These are phyloP conservation scores for Protonibea diacanthus DNA, from an alignment of 2,797 vertebrate species.

Conservation along the genomic window DNA sequence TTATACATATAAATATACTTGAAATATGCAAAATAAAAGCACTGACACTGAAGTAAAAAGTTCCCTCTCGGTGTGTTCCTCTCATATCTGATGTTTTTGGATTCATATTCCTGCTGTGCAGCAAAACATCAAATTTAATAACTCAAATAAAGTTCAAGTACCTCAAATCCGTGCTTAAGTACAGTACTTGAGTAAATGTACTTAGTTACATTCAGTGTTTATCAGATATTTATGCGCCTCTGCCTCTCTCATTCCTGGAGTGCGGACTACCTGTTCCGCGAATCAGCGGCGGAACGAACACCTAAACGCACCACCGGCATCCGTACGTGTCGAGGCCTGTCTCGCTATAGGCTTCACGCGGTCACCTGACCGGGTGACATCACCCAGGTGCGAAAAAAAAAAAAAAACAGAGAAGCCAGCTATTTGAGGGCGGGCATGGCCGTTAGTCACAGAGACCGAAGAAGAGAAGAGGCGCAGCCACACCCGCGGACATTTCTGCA, in stretches of 20 bases:
- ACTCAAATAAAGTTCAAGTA: too few species aligned
- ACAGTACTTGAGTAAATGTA: neutral
- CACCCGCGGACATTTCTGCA: neutral
- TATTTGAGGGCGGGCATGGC: neutral
- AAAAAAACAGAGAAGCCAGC: neutral
- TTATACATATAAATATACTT: too few species aligned
- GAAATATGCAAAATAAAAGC: too few species aligned
- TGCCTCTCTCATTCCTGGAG: neutral
- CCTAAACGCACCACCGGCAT: neutral
- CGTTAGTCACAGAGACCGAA: neutral
- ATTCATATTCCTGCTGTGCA: too few species aligned
- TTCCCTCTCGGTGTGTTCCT: too few species aligned
- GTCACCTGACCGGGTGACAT: constrained; percentile 56
- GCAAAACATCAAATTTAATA: too few species aligned
- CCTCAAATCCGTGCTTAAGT: too few species aligned
- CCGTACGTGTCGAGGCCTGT: neutral
- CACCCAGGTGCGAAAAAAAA: constrained; percentile 39
- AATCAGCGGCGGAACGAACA: neutral
- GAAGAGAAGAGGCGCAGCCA: neutral
- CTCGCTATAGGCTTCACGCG: neutral
- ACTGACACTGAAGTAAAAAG: too few species aligned
- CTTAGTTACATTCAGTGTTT: neutral
- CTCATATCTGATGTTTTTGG: too few species aligned
- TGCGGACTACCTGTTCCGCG: neutral
- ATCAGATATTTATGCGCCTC: neutral